Conservation (phyloP, 2,113 vertebrate genomes). For the Thunnus thynnus region DNA sequence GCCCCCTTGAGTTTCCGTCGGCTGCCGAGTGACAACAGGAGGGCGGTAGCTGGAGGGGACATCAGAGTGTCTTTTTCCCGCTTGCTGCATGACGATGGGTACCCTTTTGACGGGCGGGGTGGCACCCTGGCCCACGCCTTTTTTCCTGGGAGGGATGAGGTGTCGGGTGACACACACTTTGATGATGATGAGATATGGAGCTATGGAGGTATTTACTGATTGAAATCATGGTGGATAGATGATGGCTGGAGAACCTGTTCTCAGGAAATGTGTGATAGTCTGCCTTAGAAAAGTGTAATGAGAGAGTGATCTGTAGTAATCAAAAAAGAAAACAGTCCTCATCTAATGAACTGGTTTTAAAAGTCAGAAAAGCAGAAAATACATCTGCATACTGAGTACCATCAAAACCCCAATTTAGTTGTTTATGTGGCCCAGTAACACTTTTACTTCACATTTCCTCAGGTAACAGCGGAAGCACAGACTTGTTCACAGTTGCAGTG, state of each 20-base stretch:
- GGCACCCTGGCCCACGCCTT: slow-evolving; percentile 94
- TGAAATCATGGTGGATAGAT: background rate
- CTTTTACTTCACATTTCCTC: slow-evolving; percentile 36
- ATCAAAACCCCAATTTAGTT: background rate
- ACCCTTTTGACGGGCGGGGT: slow-evolving; percentile 91
- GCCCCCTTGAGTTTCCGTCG: slow-evolving; percentile 50
- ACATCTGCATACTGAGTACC: background rate
- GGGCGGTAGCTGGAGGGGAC: slow-evolving; percentile 64
- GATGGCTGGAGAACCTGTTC: background rate
- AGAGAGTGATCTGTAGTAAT: too few species aligned
- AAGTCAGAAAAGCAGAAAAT: background rate
- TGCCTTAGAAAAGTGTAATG: background rate
- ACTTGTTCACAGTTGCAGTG: slow-evolving; percentile 92
- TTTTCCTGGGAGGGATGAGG: slow-evolving; percentile 85
- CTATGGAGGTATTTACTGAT: slow-evolving; percentile 69
- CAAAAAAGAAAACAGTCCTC: background rate
- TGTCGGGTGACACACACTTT: slow-evolving; percentile 92
- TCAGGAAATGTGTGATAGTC: background rate
- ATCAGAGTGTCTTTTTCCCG: slow-evolving; percentile 86
- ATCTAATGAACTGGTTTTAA: too few species aligned
- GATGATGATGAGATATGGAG: slow-evolving; percentile 92
- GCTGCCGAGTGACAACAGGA: background rate
- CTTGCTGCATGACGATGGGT: slow-evolving; percentile 88
- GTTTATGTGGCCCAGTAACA: slow-evolving; percentile 14
- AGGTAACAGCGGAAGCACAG: slow-evolving; percentile 81